Percentiles rank a stretch among this genome's conserved stretches.
These are phyloP conservation scores for Thalpophila matura DNA, from an alignment of 2,888 invertebrate species.

Conservation along the genomic window DNA sequence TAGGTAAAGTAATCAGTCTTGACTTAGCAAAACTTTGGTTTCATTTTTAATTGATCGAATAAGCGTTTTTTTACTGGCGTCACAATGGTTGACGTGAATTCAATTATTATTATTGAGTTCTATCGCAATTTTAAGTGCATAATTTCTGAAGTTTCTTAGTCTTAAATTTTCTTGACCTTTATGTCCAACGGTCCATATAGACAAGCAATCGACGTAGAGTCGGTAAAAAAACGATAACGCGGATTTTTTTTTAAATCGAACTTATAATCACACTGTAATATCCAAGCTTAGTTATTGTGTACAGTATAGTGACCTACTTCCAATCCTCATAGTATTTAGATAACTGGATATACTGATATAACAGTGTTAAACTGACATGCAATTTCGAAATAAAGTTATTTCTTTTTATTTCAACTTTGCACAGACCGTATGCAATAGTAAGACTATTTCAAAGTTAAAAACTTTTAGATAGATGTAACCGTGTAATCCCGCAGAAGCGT, in stretches of 20 bases:
- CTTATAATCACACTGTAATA: too few relatives aligned
- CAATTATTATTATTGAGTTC: too few relatives aligned
- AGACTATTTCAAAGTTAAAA: slow-evolving; percentile 2
- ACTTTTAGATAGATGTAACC: slow-evolving; percentile 6
- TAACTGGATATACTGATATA: too few relatives aligned
- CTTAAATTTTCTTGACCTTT: neutral
- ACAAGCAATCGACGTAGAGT: neutral
- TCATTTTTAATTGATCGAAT: neutral
- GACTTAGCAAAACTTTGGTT: neutral
- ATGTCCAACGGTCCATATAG: neutral
- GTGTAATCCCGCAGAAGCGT: slow-evolving; percentile 49
- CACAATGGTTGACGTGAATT: neutral
- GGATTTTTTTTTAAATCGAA: too few relatives aligned
- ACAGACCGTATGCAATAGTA: neutral
- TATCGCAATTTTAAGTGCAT: neutral
- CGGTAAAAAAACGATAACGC: too few relatives aligned
- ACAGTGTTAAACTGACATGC: neutral
- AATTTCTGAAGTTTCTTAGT: too few relatives aligned
- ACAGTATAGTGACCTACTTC: too few relatives aligned
- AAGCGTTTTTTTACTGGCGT: neutral
- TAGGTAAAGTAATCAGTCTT: neutral
- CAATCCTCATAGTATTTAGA: too few relatives aligned
- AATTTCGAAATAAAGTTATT: neutral
- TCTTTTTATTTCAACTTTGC: neutral
- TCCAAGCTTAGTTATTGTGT: too few relatives aligned